A percentile compares a stretch with the other conserved stretches of the same genome.
phyloP scores from a whole-genome alignment of 2,113 vertebrate genomes.

The Chaenogobius annularis region DNA sequence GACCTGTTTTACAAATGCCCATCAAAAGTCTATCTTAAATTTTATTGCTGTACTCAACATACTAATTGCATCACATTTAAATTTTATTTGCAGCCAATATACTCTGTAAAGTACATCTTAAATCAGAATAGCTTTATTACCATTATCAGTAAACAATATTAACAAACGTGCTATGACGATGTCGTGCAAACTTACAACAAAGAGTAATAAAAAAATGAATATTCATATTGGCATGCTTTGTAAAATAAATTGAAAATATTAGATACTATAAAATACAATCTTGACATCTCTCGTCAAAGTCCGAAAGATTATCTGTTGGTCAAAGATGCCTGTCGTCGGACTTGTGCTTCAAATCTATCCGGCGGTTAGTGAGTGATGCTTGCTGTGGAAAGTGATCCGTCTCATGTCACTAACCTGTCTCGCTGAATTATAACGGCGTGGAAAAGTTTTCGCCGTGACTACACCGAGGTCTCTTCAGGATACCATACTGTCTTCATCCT shows the following conservation, averaged over 20 bases:
- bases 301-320: background rate
- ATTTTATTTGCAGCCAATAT: background rate
- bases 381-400: conserved; percentile 33
- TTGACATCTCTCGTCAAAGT: conserved; percentile 2
- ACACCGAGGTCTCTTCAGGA: conserved; percentile 25
- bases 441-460: conserved; percentile 37
- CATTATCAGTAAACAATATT: no score
- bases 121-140: background rate
- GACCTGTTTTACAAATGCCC: background rate
- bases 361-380: conserved; percentile 12
- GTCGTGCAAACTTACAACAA: no score
- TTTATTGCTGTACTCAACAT: background rate
- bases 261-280: background rate
- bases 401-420: conserved; percentile 35
- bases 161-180: no score
- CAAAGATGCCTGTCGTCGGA: background rate
- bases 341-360: conserved; percentile 5
- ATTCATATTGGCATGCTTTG: no score
- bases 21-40: background rate
- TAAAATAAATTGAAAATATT: background rate
- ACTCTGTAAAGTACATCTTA: no score
- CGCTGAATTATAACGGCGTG: conserved; percentile 28
- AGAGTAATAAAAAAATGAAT: background rate
- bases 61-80: background rate
- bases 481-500: conserved; percentile 19